Base-by-base conservation (phyloP, 2,797 vertebrate species). In the Takifugu ocellatus region DNA sequence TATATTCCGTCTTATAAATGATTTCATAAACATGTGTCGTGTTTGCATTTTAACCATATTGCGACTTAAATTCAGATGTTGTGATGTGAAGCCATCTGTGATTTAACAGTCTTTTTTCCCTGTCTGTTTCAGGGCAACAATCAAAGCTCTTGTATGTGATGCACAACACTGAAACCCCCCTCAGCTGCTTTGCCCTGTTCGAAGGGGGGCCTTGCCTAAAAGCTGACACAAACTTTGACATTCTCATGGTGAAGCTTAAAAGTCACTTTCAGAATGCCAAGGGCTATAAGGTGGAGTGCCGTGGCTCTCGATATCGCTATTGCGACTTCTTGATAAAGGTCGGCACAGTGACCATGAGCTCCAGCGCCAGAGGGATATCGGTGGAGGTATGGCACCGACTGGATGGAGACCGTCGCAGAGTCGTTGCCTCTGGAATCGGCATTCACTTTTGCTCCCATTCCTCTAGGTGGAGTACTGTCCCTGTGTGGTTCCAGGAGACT, bases 191-290 rank as follows among this genome's bases (percentile, higher is more conserved):
- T 12, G 94, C 92, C 46, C 89, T 98, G 75, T 99, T 96, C 15
- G 96, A 99, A 75, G 96, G 93, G 0, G 95, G 97, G 1, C 97
- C 97, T 42, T 96, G 91, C 69, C 90, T 99, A 10, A 79, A 93
- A 21, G 95, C 97, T 0, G 97, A 99, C 0, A 88, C 93, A 62
- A 97, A 98, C 89, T 98, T 99, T 1, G 96, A 98, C 21, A 92
- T 93, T 49, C 94, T 99, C 2, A 98, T 99, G 97, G 91, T 96
- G 75, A 98, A 98, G 74, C 83, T 99, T 51, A 99, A 98, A 85
- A 97, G 94, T 51, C 97, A 98, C 82, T 99, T 99, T 81, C 97
- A 98, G 79, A 99, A 97, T 0, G 95, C 97, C 69, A 99, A 99
- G 71, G 94, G 92, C 2, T 96, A 96, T 90, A 99, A 99, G 81